Evolutionary conservation across 2,113 vertebrate genomes (phyloP).

Genomic region (Oenanthe oenanthe): DNA sequence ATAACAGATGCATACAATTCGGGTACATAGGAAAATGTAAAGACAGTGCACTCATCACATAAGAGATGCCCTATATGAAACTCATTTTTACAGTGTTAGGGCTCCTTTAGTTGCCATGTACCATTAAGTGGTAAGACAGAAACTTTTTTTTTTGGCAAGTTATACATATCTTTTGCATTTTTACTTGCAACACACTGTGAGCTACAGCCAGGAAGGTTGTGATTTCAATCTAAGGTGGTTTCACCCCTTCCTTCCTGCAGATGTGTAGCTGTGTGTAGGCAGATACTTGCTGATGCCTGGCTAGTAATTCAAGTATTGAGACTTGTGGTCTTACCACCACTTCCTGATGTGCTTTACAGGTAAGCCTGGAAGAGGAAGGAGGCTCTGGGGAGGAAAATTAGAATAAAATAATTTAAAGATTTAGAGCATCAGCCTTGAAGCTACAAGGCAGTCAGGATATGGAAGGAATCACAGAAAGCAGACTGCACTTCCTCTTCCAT

Average conservation of each 20-base stretch:
- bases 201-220: not conserved
- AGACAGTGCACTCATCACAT: not conserved
- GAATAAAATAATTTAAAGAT: not conserved
- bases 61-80: not conserved
- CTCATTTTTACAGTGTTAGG: not conserved
- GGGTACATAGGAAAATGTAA: not conserved
- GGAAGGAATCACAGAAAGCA: not conserved
- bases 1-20: not conserved
- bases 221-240: conserved; percentile 31
- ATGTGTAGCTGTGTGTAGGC: conserved; percentile 22
- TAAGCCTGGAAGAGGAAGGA: not conserved
- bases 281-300: not conserved
- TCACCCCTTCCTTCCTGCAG: conserved; percentile 54
- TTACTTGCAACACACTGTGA: not conserved
- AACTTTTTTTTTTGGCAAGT: not conserved
- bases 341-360: conserved; percentile 36
- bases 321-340: conserved; percentile 8
- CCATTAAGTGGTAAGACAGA: not conserved
- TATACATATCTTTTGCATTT: not conserved
- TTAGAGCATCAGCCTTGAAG: not conserved
- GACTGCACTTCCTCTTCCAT: not conserved
- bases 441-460: not conserved
- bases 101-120: not conserved
- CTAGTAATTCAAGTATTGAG: conserved; percentile 20
- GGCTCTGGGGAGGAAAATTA: not conserved